Conservation (phyloP, 2,797 vertebrate species). For the Melanotaenia pygmaea region DNA sequence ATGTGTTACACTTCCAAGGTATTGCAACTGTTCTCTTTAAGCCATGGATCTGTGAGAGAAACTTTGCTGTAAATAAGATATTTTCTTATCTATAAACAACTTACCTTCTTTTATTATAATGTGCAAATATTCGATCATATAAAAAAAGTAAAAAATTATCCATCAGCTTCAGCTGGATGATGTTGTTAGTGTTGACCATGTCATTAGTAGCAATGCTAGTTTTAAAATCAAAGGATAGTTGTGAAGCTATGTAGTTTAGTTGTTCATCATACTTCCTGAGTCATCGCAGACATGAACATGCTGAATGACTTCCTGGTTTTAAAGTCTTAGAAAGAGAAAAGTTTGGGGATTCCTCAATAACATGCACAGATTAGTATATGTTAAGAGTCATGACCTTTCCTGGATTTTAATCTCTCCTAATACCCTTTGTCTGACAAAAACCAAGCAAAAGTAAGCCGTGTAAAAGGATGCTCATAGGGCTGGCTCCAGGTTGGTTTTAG, state of each 20-base stretch:
- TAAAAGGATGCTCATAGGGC: not conserved
- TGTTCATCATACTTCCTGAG: not conserved
- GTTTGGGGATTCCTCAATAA: not conserved
- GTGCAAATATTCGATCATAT: not conserved
- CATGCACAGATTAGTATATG: not conserved
- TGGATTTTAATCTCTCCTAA: constrained; percentile 14
- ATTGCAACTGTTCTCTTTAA: not conserved
- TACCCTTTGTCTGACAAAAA: not conserved
- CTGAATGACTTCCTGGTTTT: not conserved
- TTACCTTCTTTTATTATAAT: not conserved
- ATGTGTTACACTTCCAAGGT: not conserved
- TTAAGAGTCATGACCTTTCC: constrained; percentile 1
- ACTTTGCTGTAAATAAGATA: not conserved
- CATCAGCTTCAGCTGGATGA: not conserved
- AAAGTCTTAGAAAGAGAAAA: not conserved
- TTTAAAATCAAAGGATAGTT: not conserved
- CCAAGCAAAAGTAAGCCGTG: not conserved
- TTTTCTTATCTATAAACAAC: not conserved
- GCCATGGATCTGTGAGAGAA: not conserved
- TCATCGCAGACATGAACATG: not conserved
- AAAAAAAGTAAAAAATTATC: no score
- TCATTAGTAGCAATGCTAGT: not conserved
- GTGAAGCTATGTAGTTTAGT: not conserved
- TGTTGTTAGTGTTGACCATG: not conserved
- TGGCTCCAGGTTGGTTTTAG: not conserved